Base-by-base conservation (phyloP, 2,113 vertebrate genomes). In the Nycticryphes semicollaris region DNA sequence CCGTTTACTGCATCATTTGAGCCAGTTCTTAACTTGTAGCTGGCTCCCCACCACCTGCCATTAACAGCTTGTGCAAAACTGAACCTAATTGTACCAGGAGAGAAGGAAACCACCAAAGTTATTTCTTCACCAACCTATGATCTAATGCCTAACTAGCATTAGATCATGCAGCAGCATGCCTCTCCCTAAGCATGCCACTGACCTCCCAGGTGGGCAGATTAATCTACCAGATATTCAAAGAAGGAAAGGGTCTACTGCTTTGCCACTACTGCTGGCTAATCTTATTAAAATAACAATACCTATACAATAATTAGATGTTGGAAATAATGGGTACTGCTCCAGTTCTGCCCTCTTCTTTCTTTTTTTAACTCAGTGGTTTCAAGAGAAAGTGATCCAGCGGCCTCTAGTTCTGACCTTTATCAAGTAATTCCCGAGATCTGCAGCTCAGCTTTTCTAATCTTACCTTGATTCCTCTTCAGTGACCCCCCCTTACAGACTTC, bases 371-470 rank as follows among this genome's bases (percentile, higher is more conserved):
- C 56, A 9, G 3, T 87, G 15, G 15, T 84, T 92, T 90, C 67
- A 51, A 39, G 37, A 74, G 33, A 62, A 85, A 60, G 48, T 73
- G 59, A 81, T 87, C 51, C 1, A 4, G 30, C 69, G 37, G 33
- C 87, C 80, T 83, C 78, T 73, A 19, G 41, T 64, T 84, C 47
- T 43, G 23, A 92, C 69, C 95, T 93, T 90, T 87, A 68, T 82
- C 76, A 70, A 87, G 56, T 83, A 92, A 92, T 94, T 96, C 43
- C 59, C 0, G 2, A 93, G 87, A 87, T 94, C 67, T 64, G 70
- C 95, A 90, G 86, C 90, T 90, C 96, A 87, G 86, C 33, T 94
- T 94, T 94, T 95, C 86, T 93, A 93, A 93, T 95, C 88, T 95
- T 94, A 78, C 76, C 53, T 66, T 81, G 69, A 57, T 60, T 73